Conservation (phyloP, 2,888 invertebrate species). For the Microctonus aethiopoides region DNA sequence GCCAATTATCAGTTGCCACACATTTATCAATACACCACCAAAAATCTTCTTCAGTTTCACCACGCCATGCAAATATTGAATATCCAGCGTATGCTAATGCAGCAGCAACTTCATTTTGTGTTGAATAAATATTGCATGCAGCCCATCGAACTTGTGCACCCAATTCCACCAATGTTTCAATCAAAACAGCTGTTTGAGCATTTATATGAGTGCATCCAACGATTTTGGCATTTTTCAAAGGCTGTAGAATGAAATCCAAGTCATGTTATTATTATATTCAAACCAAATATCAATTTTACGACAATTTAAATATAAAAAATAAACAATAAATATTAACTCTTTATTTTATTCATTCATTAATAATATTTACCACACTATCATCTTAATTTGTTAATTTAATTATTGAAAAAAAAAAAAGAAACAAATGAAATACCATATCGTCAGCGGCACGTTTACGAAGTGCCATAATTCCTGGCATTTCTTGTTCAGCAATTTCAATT, state of each 20-base stretch:
- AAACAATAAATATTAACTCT: neutral
- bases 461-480: conserved; percentile 99
- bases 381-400: neutral
- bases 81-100: conserved; percentile 91
- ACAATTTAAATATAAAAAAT: neutral
- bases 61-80: conserved; percentile 96
- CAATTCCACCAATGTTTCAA: conserved; percentile 88
- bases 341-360: neutral
- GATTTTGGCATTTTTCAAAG: conserved; percentile 93
- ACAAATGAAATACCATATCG: conserved; percentile 73
- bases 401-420: conserved; percentile 10
- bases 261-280: neutral
- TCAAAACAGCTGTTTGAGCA: conserved; percentile 96
- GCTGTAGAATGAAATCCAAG: conserved; percentile 61
- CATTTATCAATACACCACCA: conserved; percentile 99
- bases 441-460: conserved; percentile 90
- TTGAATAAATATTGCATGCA: conserved; percentile 98
- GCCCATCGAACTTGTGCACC: conserved; percentile 96
- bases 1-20: conserved; percentile 91
- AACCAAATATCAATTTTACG: neutral
- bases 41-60: conserved; percentile 97
- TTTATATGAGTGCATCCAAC: conserved; percentile 99
- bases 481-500: conserved; percentile 98
- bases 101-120: conserved; percentile 98
- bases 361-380: neutral